phyloP scores from a whole-genome alignment of 2,888 invertebrate genomes.

The Hirudinaria manillensis region DNA sequence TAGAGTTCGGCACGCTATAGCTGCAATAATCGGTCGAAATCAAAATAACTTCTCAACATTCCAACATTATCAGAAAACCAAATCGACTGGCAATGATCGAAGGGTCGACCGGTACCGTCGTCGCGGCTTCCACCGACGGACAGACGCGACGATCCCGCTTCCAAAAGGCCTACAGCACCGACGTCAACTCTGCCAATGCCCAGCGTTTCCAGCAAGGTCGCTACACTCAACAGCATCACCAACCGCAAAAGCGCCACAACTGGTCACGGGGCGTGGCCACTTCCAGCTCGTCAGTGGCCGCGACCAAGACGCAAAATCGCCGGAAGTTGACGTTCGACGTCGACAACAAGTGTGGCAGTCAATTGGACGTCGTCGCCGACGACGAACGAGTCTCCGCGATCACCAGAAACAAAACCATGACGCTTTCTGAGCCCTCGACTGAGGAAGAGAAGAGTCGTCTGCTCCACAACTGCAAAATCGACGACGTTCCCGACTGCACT shows the following conservation, averaged over 20 bases:
- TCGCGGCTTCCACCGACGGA: neutral
- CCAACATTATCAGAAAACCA: neutral
- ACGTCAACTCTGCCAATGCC: neutral
- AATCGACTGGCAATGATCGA: neutral
- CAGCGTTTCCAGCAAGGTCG: slow-evolving; percentile 5
- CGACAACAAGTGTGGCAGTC: slow-evolving; percentile 5
- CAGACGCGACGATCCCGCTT: slow-evolving; percentile 2
- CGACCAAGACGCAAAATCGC: neutral
- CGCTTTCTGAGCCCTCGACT: neutral
- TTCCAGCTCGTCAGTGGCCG: neutral
- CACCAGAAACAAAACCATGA: neutral
- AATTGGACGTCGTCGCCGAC: neutral
- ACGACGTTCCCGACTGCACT: neutral
- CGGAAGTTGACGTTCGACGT: slow-evolving; percentile 1
- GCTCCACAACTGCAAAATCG: neutral
- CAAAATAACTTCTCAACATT: neutral
- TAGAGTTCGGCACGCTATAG: neutral
- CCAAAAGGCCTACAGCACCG: slow-evolving; percentile 16
- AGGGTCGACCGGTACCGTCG: neutral
- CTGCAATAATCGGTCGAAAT: no score
- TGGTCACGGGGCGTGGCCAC: neutral
- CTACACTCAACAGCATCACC: neutral
- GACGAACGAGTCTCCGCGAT: neutral
- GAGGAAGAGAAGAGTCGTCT: slow-evolving; percentile 12
- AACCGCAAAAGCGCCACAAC: neutral